Conservation (phyloP, 2,113 vertebrate species). For the Sphaerodactylus townsendi region DNA sequence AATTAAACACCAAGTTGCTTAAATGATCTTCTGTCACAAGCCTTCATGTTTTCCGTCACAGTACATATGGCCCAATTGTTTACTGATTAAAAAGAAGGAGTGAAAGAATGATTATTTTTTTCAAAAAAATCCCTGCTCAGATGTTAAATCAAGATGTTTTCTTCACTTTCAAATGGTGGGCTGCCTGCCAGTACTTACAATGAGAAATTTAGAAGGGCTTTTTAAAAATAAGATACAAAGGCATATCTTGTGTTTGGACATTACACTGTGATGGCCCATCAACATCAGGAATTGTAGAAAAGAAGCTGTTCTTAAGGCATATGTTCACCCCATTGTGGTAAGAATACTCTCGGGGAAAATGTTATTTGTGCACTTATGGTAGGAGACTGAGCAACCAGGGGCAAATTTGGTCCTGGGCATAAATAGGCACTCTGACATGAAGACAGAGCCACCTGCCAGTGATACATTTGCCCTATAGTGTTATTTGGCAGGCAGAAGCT, state of each 20-base stretch:
- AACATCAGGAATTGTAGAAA: conserved; percentile 62
- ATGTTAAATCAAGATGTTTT: conserved; percentile 84
- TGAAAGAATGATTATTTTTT: conserved; percentile 1
- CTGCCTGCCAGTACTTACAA: conserved; percentile 77
- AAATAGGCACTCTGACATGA: conserved; percentile 72
- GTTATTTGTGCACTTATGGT: no score
- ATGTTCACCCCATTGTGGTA: conserved; percentile 8
- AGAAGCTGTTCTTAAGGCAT: conserved; percentile 40
- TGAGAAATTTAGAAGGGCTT: conserved; percentile 61
- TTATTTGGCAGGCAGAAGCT: conserved; percentile 70
- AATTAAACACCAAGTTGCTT: conserved; percentile 73
- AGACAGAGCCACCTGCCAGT: conserved; percentile 60
- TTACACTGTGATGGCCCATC: conserved; percentile 51
- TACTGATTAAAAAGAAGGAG: conserved; percentile 77
- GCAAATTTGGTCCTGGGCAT: conserved; percentile 56
- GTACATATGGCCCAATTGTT: conserved; percentile 85
- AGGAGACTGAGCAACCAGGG: conserved; percentile 48
- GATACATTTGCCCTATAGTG: conserved; percentile 61
- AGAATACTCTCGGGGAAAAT: conserved; percentile 56
- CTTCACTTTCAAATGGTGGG: conserved; percentile 79
- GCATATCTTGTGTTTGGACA: conserved; percentile 63
- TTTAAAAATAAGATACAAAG: background rate
- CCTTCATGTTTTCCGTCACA: conserved; percentile 79
- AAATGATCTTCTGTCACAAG: conserved; percentile 73
- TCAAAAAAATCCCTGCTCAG: conserved; percentile 73